Evolutionary conservation across 2,113 vertebrate species (phyloP).

Genomic region (Clarias gariepinus): DNA sequence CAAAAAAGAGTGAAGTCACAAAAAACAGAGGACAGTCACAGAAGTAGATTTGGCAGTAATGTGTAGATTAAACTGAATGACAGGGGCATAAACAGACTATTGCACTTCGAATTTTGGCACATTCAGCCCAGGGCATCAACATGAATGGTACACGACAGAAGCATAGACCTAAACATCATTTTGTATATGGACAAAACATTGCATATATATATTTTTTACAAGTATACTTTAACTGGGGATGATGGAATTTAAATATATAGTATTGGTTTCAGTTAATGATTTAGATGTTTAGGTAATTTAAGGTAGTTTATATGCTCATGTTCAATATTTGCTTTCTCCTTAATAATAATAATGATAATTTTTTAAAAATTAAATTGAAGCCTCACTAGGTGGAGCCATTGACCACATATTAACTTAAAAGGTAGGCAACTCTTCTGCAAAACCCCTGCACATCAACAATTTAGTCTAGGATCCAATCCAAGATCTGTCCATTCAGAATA

Average conservation of each 20-base stretch:
- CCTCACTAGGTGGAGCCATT: constrained; percentile 44
- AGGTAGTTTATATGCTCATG: neutral
- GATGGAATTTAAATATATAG: neutral
- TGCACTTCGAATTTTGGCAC: neutral
- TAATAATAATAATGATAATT: too few species aligned
- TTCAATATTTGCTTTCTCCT: neutral
- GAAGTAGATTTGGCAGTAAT: constrained; percentile 9
- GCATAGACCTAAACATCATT: neutral
- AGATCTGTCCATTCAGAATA: neutral
- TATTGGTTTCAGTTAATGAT: neutral
- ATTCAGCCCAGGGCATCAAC: neutral
- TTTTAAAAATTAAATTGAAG: neutral
- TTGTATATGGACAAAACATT: neutral
- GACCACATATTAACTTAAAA: neutral
- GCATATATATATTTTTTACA: constrained; percentile 4
- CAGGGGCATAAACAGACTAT: neutral
- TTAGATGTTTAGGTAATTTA: neutral
- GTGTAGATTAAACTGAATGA: constrained; percentile 8
- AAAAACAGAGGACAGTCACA: constrained; percentile 7
- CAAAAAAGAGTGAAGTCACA: neutral
- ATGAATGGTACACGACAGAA: constrained; percentile 2
- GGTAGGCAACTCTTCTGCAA: neutral
- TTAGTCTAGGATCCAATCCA: neutral
- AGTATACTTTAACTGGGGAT: neutral
- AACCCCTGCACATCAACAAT: neutral